Base-by-base conservation (phyloP, 2,113 vertebrate genomes). In the Alectura lathami region DNA sequence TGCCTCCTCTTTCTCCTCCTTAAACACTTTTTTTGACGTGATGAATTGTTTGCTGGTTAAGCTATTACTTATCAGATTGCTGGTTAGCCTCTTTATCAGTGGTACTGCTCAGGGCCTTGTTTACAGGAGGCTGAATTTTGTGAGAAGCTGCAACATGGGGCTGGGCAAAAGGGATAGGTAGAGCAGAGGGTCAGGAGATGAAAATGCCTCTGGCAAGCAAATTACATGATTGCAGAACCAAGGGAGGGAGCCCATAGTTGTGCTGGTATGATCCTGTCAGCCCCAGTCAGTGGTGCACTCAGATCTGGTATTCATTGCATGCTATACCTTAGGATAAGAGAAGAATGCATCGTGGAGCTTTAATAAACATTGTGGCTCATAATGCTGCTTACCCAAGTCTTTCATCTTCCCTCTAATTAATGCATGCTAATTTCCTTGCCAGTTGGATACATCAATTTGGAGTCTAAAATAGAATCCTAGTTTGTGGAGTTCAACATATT, bases 351-450 rank as follows among this genome's bases (percentile, higher is more conserved):
- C 83, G 92, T 78, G 56, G 34, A 86, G 80, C 80, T 92, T 90
- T 94, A 95, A 93, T 96, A 95, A 96, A 96, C 50, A 68, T 69
- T 93, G 85, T 67, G 93, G 90, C 88, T 95, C 86, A 47, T 86
- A 93, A 94, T 1, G 3, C 64, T 88, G 76, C 80, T 90, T 90
- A 86, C 76, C 1, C 4, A 92, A 95, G 91, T 70, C 91, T 96
- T 96, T 96, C 86, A 96, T 96, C 92, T 96, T 93, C 80, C 68
- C 77, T 78, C 86, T 94, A 96, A 96, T 95, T 96, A 96, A 96
- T 96, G 91, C 88, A 95, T 96, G 95, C 88, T 96, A 96, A 96
- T 96, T 95, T 96, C 51, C 88, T 90, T 95, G 86, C 96, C 83
- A 57, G 92, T 93, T 94, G 92, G 95, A 94, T 95, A 90, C 95